Percentiles rank a stretch among this genome's conserved stretches.
Evolutionary conservation across 2,113 vertebrate species (phyloP).

Genomic region (Chlorodrepanis virens): DNA sequence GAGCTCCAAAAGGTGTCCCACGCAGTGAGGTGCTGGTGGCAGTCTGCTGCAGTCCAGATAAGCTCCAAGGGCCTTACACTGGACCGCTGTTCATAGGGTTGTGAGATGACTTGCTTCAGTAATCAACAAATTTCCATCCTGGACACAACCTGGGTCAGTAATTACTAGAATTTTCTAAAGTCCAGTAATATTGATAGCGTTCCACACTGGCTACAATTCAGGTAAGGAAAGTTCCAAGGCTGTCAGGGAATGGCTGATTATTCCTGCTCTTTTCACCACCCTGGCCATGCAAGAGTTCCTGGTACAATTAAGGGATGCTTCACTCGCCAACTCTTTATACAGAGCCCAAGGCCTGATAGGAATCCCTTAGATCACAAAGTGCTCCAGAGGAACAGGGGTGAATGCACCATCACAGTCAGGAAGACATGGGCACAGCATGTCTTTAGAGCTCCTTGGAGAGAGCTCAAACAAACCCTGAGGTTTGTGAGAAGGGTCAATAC

Average conservation of each 20-base stretch:
- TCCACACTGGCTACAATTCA: not conserved
- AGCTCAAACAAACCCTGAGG: not conserved
- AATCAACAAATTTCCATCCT: not conserved
- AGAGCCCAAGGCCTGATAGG: not conserved
- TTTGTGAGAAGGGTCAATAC: not conserved
- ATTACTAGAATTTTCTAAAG: not conserved
- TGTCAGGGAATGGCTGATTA: not conserved
- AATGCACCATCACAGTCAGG: not conserved
- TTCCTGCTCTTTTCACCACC: not conserved
- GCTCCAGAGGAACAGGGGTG: not conserved
- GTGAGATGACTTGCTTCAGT: not conserved
- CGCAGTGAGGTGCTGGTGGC: not conserved
- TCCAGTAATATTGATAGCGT: not conserved
- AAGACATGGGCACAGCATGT: not conserved
- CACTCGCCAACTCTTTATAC: not conserved
- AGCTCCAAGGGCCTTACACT: not conserved
- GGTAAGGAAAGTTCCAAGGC: not conserved
- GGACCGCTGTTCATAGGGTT: not conserved
- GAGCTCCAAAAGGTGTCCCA: not conserved
- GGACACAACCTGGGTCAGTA: not conserved
- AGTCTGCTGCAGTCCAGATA: not conserved
- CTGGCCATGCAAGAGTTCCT: not conserved
- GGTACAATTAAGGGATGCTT: not conserved
- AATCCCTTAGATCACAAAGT: not conserved
- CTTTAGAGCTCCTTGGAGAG: not conserved